Evolutionary conservation across 2,888 invertebrate species (phyloP).

Genomic region (Apamea crenata): DNA sequence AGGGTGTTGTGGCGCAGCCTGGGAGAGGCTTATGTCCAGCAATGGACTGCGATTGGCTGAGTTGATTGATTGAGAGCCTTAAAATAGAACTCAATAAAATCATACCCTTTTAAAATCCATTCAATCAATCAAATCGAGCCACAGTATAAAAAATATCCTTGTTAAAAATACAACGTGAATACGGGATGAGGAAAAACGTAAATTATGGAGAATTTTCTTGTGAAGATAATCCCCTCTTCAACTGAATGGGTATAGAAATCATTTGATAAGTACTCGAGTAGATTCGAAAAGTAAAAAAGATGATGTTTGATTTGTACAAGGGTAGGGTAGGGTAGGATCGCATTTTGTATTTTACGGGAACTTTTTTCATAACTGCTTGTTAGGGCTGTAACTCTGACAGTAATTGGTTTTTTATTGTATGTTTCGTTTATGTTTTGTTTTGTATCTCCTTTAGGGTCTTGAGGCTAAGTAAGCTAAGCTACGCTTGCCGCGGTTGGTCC

Average conservation of each 20-base stretch:
- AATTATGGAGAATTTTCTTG: conserved; percentile 30
- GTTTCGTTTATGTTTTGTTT: not conserved
- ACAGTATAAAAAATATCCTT: not conserved
- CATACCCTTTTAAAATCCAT: not conserved
- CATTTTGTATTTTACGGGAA: conserved; percentile 13
- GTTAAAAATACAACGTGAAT: conserved; percentile 33
- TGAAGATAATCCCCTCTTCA: conserved; percentile 40
- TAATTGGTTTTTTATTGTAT: conserved; percentile 12
- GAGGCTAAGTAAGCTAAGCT: too few relatives aligned
- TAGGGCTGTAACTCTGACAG: not conserved
- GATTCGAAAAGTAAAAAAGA: conserved; percentile 27
- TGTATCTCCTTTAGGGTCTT: not conserved
- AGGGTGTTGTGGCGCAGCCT: too few relatives aligned
- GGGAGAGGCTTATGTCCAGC: too few relatives aligned
- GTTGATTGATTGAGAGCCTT: too few relatives aligned
- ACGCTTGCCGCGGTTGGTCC: too few relatives aligned
- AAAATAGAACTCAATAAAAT: not conserved
- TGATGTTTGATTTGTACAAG: conserved; percentile 45
- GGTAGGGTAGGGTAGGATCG: not conserved
- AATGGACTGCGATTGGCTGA: too few relatives aligned
- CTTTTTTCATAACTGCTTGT: conserved; percentile 29
- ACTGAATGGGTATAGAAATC: conserved; percentile 31
- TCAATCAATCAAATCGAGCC: conserved; percentile 18
- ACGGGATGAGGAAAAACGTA: not conserved
- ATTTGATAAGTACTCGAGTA: conserved; percentile 46